Conservation (phyloP, 37 sponge, comb jelly and placozoan species). For the Diacarnus erythraeanus region DNA sequence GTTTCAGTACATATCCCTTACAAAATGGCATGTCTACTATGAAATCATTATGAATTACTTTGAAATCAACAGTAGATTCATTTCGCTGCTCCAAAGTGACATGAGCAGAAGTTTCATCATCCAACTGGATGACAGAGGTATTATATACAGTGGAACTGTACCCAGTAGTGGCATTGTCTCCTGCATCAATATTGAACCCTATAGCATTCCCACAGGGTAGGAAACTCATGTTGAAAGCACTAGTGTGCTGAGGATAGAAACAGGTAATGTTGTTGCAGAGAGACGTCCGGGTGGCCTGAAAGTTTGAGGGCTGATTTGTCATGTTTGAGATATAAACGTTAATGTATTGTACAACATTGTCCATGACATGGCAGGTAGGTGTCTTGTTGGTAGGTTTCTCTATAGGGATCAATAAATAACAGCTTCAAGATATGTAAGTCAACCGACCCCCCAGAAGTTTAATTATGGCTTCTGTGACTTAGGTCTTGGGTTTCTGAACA, state of each 20-base stretch:
- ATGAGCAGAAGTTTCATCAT: background rate
- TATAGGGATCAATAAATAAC: too few relatives aligned
- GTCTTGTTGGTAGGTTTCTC: too few relatives aligned
- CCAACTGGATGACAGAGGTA: background rate
- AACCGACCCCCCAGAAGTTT: too few relatives aligned
- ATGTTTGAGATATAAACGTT: background rate
- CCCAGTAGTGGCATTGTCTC: background rate
- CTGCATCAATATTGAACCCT: background rate
- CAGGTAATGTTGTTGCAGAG: background rate
- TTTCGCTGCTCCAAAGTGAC: background rate
- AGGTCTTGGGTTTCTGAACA: too few relatives aligned
- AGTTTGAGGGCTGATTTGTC: background rate
- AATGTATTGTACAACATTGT: slow-evolving; percentile 3
- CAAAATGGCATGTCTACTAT: too few relatives aligned
- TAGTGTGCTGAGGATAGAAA: background rate
- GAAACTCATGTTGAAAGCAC: background rate
- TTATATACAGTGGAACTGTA: background rate
- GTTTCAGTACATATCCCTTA: too few relatives aligned
- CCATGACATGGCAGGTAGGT: background rate
- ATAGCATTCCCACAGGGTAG: background rate
- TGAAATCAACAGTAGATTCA: background rate
- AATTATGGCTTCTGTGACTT: too few relatives aligned
- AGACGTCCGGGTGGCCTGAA: background rate
- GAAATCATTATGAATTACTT: background rate
- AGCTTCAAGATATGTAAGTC: too few relatives aligned